Percentiles rank a stretch among this genome's conserved stretches.
Evolutionary conservation across 1,140 invertebrate species (phyloP).

Genomic region (Holotrichia oblita): DNA sequence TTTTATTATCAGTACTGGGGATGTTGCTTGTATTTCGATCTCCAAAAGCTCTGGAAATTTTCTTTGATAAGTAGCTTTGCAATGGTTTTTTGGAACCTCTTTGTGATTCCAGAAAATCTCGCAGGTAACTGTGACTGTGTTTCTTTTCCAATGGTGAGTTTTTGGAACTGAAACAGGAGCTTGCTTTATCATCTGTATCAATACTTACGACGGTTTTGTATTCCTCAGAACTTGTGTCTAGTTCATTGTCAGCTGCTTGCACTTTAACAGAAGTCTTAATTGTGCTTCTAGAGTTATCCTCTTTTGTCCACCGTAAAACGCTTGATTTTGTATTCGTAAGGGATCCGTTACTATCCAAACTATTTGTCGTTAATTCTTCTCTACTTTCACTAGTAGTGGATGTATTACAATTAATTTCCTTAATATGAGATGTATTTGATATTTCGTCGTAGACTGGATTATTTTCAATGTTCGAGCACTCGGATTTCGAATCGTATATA

Average conservation of each 20-base stretch:
- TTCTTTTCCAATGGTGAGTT: constrained; percentile 51
- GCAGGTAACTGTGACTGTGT: constrained; percentile 60
- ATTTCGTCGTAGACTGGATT: constrained; percentile 53
- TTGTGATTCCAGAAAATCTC: constrained; percentile 58
- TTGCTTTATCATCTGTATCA: constrained; percentile 46
- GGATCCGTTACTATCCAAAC: background rate
- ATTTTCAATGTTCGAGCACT: constrained; percentile 46
- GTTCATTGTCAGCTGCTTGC: constrained; percentile 42
- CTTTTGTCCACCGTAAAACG: background rate
- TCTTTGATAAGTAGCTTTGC: constrained; percentile 58
- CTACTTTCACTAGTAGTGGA: background rate
- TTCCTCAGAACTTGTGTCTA: constrained; percentile 48
- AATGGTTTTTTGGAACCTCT: constrained; percentile 58
- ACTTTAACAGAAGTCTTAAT: constrained; percentile 55
- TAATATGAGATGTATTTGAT: constrained; percentile 38
- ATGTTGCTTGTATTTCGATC: constrained; percentile 37
- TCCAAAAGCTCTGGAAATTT: constrained; percentile 57
- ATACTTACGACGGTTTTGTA: constrained; percentile 57
- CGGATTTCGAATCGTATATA: constrained; percentile 45
- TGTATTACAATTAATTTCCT: background rate
- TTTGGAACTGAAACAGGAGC: constrained; percentile 35
- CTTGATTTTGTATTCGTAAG: background rate
- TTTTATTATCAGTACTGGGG: constrained; percentile 25
- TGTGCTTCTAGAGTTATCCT: constrained; percentile 15
- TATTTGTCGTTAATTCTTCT: background rate